A percentile compares a stretch with the other conserved stretches of the same genome.
These are phyloP conservation scores for Atherinosoma microstoma DNA, from an alignment of 2,797 vertebrate genomes.

Conservation along the genomic window DNA sequence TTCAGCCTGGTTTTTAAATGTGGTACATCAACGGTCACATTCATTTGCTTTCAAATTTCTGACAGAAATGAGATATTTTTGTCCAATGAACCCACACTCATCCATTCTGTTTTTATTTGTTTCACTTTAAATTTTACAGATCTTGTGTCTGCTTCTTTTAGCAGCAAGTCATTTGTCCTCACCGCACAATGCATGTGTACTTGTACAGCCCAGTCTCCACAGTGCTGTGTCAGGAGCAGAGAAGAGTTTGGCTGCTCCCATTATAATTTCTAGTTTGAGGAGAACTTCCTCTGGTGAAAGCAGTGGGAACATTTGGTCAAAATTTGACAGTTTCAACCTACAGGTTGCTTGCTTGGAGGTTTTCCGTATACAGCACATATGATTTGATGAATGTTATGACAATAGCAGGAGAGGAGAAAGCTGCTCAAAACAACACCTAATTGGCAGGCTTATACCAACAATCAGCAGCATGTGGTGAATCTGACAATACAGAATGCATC, in stretches of 20 bases:
- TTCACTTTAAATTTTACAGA: neutral
- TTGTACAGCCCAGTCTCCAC: neutral
- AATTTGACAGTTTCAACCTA: neutral
- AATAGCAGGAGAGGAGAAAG: neutral
- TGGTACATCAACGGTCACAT: neutral
- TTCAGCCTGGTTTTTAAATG: neutral
- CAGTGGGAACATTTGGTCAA: neutral
- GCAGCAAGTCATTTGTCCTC: neutral
- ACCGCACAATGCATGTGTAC: neutral
- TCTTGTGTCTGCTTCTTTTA: neutral
- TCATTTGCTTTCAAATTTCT: neutral
- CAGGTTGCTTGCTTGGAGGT: neutral
- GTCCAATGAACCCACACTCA: neutral
- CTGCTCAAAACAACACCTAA: neutral
- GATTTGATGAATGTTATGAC: neutral
- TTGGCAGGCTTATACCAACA: neutral
- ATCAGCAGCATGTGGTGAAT: conserved; percentile 2
- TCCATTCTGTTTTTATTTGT: neutral
- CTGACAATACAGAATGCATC: neutral
- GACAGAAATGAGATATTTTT: neutral
- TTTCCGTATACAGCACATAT: neutral
- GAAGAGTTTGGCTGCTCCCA: neutral
- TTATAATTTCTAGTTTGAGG: neutral
- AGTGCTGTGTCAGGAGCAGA: neutral
- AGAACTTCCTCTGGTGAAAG: neutral